Evolutionary conservation across 1,140 invertebrate species (phyloP), one percentile per base, ranked within the genome.

Genomic region (Epicauta chinensis): DNA sequence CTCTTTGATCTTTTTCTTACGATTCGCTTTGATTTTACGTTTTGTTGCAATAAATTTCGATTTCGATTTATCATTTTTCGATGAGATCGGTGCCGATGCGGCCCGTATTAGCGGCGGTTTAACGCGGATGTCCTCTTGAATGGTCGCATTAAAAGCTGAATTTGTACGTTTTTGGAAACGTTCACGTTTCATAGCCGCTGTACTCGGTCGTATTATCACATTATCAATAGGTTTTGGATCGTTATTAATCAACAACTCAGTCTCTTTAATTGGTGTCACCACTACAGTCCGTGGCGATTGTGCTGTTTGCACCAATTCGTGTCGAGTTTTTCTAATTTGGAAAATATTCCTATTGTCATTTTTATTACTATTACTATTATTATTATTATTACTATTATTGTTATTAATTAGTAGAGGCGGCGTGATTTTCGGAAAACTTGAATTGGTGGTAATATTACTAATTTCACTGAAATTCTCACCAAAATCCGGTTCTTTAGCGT

Each of bases 161-260:
- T 62, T 67, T n/a, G 59, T 64, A 3, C 67, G 57, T 58, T 67
- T 69, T 23, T 66, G 57, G 47, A 67, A 69, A 7, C 51, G 48
- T 44, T 68, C 67, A 15, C 67, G 17, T 60, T 60, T 69, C 2
- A 59, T 51, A 16, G 65, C 56, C 2, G 68, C 68, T 23, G 64
- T 64, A 2, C 50, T 52, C 2, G 68, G 65, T 29, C 62, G 40
- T 3, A 64, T 61, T 34, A 62, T 57, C 38, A 60, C 15, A 48
- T 54, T 47, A 44, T 51, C 49, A 9, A 49, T 57, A 10, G 37
- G 29, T 30, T 53, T 51, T 14, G 41, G 42, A 31, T 51, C 54
- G 23, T 59, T 23, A 34, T 55, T 56, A 34, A 53, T 56, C 13
- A 39, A 6, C 13, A 10, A 11, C 36, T 44, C 40, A 13, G 44